phyloP scores from a whole-genome alignment of 2,113 vertebrate genomes.

The Ardeotis arabs region DNA sequence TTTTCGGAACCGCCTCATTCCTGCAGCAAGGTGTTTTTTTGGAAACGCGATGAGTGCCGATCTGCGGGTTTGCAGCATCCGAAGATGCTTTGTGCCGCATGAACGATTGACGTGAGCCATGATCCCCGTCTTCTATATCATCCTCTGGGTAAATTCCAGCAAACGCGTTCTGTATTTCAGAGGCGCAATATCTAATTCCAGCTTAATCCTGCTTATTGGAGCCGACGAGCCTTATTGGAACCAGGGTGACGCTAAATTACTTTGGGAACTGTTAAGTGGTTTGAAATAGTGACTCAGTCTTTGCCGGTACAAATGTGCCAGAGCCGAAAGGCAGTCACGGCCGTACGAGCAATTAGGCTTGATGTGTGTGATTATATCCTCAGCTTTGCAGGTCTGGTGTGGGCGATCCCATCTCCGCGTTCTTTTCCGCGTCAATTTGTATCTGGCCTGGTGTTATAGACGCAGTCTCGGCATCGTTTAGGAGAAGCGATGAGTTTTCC shows the following conservation, averaged over 20 bases:
- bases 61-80: not conserved
- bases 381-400: not conserved
- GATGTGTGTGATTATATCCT: not conserved
- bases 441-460: rapidly evolving
- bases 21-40: not conserved
- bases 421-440: rapidly evolving
- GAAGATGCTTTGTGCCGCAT: rapidly evolving
- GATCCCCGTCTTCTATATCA: not conserved
- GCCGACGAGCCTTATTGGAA: rapidly evolving
- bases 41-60: not conserved
- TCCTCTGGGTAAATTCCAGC: not conserved
- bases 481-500: not conserved
- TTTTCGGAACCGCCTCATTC: not conserved
- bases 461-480: not conserved
- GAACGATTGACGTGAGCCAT: rapidly evolving
- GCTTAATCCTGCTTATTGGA: not conserved
- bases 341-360: rapidly evolving
- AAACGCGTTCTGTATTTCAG: not conserved
- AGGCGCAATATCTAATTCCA: not conserved
- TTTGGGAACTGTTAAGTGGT: not conserved
- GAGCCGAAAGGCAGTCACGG: not conserved
- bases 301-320: rapidly evolving
- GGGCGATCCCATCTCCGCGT: rapidly evolving
- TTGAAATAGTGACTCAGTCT: rapidly evolving
- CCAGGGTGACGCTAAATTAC: rapidly evolving